phyloP scores from a whole-genome alignment of 2,888 invertebrate genomes.

The Caenorhabditis sp. region DNA sequence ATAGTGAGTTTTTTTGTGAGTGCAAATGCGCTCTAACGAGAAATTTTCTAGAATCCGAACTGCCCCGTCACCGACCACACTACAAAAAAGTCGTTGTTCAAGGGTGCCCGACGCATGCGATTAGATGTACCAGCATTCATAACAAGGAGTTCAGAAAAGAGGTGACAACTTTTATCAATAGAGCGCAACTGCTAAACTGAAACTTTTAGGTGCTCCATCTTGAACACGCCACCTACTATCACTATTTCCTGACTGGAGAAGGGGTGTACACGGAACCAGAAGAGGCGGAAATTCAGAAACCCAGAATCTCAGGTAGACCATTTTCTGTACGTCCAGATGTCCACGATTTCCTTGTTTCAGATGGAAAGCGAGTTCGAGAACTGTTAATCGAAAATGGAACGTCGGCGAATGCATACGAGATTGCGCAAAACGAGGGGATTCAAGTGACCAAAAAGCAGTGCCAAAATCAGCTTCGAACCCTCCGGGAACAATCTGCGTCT shows the following conservation, averaged over 20 bases:
- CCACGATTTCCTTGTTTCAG: not conserved
- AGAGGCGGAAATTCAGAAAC: slow-evolving; percentile 19
- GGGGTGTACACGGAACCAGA: slow-evolving; percentile 26
- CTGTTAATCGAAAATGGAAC: not conserved
- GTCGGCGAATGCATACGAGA: not conserved
- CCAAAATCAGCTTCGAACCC: slow-evolving; percentile 13
- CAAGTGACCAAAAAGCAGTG: slow-evolving; percentile 27
- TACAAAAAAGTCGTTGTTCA: slow-evolving; percentile 21
- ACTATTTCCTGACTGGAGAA: slow-evolving; percentile 15
- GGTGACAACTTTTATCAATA: not conserved
- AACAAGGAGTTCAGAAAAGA: slow-evolving; percentile 24
- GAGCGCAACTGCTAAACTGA: too few species aligned
- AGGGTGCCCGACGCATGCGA: slow-evolving; percentile 9
- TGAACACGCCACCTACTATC: slow-evolving; percentile 12
- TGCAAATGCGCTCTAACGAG: not conserved
- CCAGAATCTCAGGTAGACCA: slow-evolving; percentile 25
- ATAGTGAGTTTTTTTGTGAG: slow-evolving; percentile 7
- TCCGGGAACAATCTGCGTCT: slow-evolving; percentile 2
- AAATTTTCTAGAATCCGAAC: not conserved
- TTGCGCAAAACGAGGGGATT: slow-evolving; percentile 5
- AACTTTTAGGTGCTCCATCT: slow-evolving; percentile 10
- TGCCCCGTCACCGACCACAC: slow-evolving; percentile 20
- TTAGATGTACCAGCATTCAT: slow-evolving; percentile 13
- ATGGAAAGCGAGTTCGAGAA: not conserved
- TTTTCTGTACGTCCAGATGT: not conserved